A percentile compares a stretch with the other conserved stretches of the same genome.
These are phyloP conservation scores for Neotoma lepida DNA, from an alignment of 2,113 vertebrate species.

Conservation along the genomic window DNA sequence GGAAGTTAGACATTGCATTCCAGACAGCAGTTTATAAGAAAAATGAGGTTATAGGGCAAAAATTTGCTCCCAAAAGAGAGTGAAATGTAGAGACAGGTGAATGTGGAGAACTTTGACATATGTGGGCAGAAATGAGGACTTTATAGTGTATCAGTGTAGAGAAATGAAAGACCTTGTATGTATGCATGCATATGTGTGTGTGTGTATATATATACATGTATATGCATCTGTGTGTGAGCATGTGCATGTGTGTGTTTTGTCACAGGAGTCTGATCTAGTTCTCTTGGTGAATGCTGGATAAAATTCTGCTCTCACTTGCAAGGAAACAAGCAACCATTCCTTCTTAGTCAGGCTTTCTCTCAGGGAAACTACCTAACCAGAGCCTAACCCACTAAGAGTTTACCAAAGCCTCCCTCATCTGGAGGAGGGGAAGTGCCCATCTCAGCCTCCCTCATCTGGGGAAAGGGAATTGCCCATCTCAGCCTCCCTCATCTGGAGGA, in stretches of 20 bases:
- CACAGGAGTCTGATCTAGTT: not conserved
- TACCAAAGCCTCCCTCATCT: too few species aligned
- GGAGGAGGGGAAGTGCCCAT: not conserved
- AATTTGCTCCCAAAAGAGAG: too few species aligned
- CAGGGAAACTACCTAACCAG: not conserved
- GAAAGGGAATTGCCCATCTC: not conserved
- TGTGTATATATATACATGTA: too few species aligned
- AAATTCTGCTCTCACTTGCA: not conserved
- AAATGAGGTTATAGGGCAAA: not conserved
- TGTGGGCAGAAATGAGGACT: too few species aligned
- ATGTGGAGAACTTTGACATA: too few species aligned
- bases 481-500: too few species aligned
- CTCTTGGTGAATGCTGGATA: not conserved
- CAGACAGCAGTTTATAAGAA: not conserved
- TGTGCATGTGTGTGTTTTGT: not conserved
- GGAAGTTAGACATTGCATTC: not conserved
- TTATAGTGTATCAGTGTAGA: not conserved
- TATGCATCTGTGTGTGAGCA: not conserved
- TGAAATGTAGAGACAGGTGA: too few species aligned
- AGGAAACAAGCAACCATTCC: not conserved
- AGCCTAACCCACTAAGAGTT: not conserved
- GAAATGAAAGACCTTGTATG: not conserved
- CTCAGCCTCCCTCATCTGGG: rapidly evolving
- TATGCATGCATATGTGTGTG: too few species aligned
- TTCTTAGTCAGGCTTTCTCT: not conserved